Evolutionary conservation across 1,140 invertebrate species (phyloP).

Genomic region (Paramacrobiotus metropolitanus): DNA sequence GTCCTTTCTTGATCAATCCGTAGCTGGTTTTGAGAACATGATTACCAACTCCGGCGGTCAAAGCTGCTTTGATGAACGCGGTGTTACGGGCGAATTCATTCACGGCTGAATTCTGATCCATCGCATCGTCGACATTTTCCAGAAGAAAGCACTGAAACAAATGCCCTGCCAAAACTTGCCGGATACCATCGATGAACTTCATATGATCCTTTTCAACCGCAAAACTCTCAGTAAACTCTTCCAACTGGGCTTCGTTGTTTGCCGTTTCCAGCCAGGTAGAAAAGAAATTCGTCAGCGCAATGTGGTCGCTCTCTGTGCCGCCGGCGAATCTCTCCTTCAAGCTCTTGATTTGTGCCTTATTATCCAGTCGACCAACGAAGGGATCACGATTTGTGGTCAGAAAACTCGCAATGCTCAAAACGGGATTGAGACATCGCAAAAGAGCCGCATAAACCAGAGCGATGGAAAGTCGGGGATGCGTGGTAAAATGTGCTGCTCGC

Average conservation of each 20-base stretch:
- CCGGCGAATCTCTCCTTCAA: slow-evolving; percentile 11
- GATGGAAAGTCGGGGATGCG: slow-evolving; percentile 31
- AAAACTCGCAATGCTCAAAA: slow-evolving; percentile 19
- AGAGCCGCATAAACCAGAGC: slow-evolving; percentile 28
- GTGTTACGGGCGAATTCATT: slow-evolving; percentile 26
- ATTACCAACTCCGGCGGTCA: slow-evolving; percentile 28
- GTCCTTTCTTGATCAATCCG: slow-evolving; percentile 10
- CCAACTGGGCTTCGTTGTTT: slow-evolving; percentile 21
- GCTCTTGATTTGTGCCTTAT: slow-evolving; percentile 20
- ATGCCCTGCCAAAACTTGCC: slow-evolving; percentile 7
- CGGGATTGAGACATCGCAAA: slow-evolving; percentile 26
- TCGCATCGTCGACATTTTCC: not conserved
- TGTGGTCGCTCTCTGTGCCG: not conserved
- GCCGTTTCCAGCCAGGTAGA: slow-evolving; percentile 11
- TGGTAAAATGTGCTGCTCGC: slow-evolving; percentile 25
- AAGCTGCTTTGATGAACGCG: slow-evolving; percentile 25
- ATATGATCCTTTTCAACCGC: slow-evolving; percentile 22
- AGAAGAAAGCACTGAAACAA: slow-evolving; percentile 8
- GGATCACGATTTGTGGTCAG: slow-evolving; percentile 18
- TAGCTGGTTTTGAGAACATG: slow-evolving; percentile 22
- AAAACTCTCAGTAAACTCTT: slow-evolving; percentile 14
- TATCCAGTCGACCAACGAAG: slow-evolving; percentile 16
- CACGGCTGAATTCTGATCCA: not conserved
- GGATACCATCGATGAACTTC: slow-evolving; percentile 19
- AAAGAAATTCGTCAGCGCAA: slow-evolving; percentile 1